Evolutionary conservation across 2,797 vertebrate species (phyloP).

Genomic region (Poecilia gillii): DNA sequence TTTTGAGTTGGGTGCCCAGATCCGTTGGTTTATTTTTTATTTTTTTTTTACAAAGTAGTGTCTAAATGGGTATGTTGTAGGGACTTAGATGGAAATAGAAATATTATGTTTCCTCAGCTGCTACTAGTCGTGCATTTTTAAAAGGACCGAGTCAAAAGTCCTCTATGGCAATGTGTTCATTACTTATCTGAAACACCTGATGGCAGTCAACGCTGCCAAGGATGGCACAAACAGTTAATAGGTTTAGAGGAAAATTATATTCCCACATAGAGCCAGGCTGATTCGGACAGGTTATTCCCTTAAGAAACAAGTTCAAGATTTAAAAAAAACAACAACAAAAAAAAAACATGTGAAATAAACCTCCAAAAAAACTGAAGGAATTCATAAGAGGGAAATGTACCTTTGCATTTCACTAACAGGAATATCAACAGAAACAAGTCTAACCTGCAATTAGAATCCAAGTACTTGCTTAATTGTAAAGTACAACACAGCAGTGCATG

Average conservation of each 20-base stretch:
- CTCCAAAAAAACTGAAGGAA: background rate
- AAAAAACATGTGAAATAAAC: background rate
- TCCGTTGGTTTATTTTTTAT: background rate
- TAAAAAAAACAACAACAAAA: too few species aligned
- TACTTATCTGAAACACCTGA: background rate
- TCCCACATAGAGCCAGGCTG: background rate
- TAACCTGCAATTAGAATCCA: constrained; percentile 19
- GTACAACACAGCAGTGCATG: constrained; percentile 34
- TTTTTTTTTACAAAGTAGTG: background rate
- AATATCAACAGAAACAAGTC: constrained; percentile 22
- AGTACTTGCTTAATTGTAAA: constrained; percentile 39
- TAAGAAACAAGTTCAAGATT: background rate
- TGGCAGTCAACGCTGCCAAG: too few species aligned
- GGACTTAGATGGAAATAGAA: background rate
- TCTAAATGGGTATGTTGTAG: background rate
- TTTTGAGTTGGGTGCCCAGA: background rate
- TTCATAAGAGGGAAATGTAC: background rate
- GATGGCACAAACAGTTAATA: background rate
- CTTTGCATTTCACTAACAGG: background rate
- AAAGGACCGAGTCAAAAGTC: background rate
- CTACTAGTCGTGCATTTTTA: background rate
- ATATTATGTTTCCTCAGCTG: background rate
- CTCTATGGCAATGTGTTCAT: background rate
- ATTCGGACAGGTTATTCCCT: background rate
- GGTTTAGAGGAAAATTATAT: background rate